A percentile compares a stretch with the other conserved stretches of the same genome.
Evolutionary conservation across 2,797 vertebrate species (phyloP).

Genomic region (Peromyscus aztecus): DNA sequence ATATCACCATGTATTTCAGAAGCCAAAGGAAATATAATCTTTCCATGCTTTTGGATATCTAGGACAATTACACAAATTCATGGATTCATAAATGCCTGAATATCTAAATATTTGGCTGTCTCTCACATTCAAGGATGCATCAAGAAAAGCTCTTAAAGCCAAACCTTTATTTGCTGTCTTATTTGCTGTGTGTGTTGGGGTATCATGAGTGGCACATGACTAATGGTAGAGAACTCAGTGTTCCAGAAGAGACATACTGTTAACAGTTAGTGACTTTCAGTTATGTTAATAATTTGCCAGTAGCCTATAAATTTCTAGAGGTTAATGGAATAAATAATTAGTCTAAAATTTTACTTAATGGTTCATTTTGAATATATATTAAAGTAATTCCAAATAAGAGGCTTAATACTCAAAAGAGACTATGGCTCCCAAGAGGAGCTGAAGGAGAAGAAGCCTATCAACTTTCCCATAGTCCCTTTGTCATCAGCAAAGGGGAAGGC

Average conservation of each 20-base stretch:
- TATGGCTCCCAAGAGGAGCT: not conserved
- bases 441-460: not conserved
- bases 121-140: not conserved
- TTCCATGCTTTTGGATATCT: not conserved
- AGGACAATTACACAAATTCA: not conserved
- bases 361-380: conserved; percentile 79
- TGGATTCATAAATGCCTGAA: not conserved
- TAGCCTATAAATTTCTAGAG: conserved; percentile 81
- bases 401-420: not conserved
- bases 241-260: conserved; percentile 68
- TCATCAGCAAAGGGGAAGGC: not conserved
- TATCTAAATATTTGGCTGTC: not conserved
- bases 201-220: not conserved
- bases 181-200: not conserved
- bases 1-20: not conserved
- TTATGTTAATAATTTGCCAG: conserved; percentile 81
- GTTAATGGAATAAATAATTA: conserved; percentile 83
- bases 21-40: not conserved
- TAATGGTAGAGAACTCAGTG: not conserved
- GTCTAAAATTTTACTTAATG: conserved; percentile 74
- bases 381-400: conserved; percentile 18
- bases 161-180: not conserved
- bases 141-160: not conserved
- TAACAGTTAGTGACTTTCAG: conserved; percentile 83
- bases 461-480: not conserved